These are phyloP conservation scores for Cladorhizidae sp. DNA, from an alignment of 37 sponge, comb jelly and placozoan species.

Conservation along the genomic window DNA sequence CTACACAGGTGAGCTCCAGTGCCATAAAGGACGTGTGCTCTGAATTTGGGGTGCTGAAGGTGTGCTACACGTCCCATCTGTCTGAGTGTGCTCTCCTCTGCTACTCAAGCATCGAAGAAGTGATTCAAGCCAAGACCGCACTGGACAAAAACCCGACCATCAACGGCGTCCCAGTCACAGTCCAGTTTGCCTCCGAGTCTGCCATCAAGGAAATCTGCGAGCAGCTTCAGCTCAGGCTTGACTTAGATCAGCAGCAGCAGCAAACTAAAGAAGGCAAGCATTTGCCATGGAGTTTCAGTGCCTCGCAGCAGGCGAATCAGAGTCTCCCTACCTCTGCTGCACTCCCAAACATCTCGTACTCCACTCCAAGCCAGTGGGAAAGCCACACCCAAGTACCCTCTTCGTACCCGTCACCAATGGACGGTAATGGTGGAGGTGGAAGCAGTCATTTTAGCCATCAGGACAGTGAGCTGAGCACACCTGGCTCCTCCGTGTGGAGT, in stretches of 20 bases:
- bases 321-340: neutral
- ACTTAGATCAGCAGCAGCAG: conserved; percentile 4
- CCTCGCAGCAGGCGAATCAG: no score
- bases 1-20: conserved; percentile 35
- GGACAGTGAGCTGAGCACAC: neutral
- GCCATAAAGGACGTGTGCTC: conserved; percentile 49
- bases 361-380: neutral
- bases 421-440: no score
- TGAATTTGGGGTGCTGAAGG: conserved; percentile 50
- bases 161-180: conserved; percentile 28
- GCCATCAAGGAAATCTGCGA: conserved; percentile 47
- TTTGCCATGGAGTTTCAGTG: no score
- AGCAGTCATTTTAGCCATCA: neutral
- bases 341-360: neutral
- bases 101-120: conserved; percentile 42
- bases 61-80: conserved; percentile 9
- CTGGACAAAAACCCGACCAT: conserved; percentile 49
- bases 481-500: conserved; percentile 36
- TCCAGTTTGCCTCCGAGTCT: conserved; percentile 46
- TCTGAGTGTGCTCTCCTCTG: conserved; percentile 38
- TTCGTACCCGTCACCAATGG: neutral
- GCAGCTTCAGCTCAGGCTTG: conserved; percentile 1
- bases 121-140: conserved; percentile 44
- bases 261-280: no score
- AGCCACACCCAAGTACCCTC: neutral